Conservation (phyloP, 2,797 vertebrate species). For the Emydoidea blandingii region DNA sequence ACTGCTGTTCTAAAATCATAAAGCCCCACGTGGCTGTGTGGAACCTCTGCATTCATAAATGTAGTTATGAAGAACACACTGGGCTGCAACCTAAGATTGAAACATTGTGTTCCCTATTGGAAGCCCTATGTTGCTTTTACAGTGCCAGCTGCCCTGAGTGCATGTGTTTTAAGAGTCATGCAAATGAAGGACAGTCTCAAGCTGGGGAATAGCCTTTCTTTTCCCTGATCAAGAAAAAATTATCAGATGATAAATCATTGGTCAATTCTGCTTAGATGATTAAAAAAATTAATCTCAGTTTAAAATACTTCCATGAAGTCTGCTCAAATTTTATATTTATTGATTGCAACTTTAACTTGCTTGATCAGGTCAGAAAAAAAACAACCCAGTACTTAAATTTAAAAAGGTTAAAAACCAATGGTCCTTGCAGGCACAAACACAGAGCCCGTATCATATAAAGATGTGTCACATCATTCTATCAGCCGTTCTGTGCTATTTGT, state of each 20-base stretch:
- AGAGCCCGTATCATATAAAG: conserved; percentile 45
- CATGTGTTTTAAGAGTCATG: neutral
- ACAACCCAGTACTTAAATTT: conserved; percentile 12
- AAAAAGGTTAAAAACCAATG: neutral
- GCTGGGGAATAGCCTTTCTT: conserved; percentile 8
- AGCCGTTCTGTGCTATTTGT: conserved; percentile 30
- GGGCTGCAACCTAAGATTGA: conserved; percentile 17
- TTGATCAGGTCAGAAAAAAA: conserved; percentile 29
- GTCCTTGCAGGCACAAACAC: conserved; percentile 15
- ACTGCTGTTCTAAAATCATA: conserved; percentile 18
- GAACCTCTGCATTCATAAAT: too few species aligned
- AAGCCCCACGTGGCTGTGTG: neutral
- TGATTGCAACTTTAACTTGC: neutral
- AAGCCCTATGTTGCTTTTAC: neutral
- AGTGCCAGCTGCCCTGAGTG: neutral
- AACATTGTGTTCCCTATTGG: neutral
- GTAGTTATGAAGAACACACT: neutral
- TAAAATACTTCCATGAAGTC: neutral
- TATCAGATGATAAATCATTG: conserved; percentile 32
- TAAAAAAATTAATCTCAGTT: neutral
- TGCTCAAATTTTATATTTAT: conserved; percentile 10
- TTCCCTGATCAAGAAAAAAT: neutral
- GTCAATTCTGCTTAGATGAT: conserved; percentile 10
- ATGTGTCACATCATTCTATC: conserved; percentile 24
- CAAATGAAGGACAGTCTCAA: conserved; percentile 3